A percentile compares a stretch with the other conserved stretches of the same genome.
These are phyloP conservation scores for Hylyphantes graminicola DNA, from an alignment of 1,140 invertebrate genomes.

Conservation along the genomic window DNA sequence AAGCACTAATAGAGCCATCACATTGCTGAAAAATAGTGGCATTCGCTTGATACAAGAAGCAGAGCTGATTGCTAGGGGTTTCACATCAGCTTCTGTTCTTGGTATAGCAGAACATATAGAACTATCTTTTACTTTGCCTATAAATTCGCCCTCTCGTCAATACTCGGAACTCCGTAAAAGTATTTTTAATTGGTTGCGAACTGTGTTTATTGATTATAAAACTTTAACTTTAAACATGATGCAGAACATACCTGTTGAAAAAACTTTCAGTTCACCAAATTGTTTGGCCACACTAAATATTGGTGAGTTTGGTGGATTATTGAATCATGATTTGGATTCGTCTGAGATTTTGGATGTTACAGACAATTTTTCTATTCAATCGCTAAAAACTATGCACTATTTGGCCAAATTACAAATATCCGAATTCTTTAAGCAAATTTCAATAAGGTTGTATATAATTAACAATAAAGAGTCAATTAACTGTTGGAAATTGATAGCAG, in stretches of 20 bases:
- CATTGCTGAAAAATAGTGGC: conserved; percentile 21
- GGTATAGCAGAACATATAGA: conserved; percentile 29
- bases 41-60: conserved; percentile 47
- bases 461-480: neutral
- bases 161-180: conserved; percentile 21
- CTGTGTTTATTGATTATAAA: conserved; percentile 22
- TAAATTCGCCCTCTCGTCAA: conserved; percentile 14
- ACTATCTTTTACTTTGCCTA: conserved; percentile 21
- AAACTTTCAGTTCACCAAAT: conserved; percentile 18
- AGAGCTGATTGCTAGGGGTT: conserved; percentile 45
- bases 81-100: conserved; percentile 27
- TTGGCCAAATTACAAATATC: conserved; percentile 46
- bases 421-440: conserved; percentile 31
- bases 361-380: conserved; percentile 31
- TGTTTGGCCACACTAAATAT: conserved; percentile 33
- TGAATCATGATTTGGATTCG: conserved; percentile 36
- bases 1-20: no score
- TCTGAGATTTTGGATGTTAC: conserved; percentile 17
- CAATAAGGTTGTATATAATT: neutral
- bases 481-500: neutral
- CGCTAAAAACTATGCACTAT: conserved; percentile 40
- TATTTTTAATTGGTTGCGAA: conserved; percentile 40
- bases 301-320: conserved; percentile 36
- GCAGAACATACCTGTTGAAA: neutral
- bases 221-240: neutral